A percentile compares a stretch with the other conserved stretches of the same genome.
phyloP scores from a whole-genome alignment of 2,113 vertebrate genomes.

The Potamarius usumacintae region DNA sequence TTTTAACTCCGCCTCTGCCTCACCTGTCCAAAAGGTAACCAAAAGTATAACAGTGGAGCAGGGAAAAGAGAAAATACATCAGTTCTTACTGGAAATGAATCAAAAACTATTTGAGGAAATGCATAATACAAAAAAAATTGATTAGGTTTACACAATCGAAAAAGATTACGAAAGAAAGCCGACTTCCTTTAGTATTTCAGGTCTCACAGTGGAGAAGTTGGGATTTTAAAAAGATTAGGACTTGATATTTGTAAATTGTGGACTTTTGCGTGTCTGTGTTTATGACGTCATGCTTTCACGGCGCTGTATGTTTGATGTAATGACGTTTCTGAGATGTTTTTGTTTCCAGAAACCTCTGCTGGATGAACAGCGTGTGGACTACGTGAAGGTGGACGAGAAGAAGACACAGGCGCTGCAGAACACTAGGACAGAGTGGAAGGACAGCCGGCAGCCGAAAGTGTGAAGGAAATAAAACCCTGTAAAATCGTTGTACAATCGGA shows the following conservation, averaged over 20 bases:
- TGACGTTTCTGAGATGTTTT: neutral
- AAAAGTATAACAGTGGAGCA: neutral
- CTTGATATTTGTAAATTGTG: neutral
- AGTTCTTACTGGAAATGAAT: neutral
- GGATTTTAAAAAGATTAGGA: no score
- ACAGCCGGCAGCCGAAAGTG: slow-evolving; percentile 88
- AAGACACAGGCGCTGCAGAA: slow-evolving; percentile 96
- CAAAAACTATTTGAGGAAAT: neutral
- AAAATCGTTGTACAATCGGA: neutral
- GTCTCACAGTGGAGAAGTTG: no score
- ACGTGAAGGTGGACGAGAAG: slow-evolving; percentile 94
- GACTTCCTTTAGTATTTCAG: neutral
- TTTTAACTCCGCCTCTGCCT: slow-evolving; percentile 90
- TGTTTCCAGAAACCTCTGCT: slow-evolving; percentile 82
- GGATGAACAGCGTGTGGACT: slow-evolving; percentile 92
- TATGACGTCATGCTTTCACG: neutral
- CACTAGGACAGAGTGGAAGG: slow-evolving; percentile 95
- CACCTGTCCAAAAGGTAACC: slow-evolving; percentile 88
- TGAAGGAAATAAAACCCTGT: slow-evolving; percentile 60
- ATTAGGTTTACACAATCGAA: neutral
- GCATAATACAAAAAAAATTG: no score
- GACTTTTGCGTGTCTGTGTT: no score
- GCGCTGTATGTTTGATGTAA: neutral
- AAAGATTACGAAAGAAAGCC: neutral
- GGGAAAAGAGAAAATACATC: neutral